phyloP scores from a whole-genome alignment of 1,140 invertebrate species.

The Brachionus angularis region DNA sequence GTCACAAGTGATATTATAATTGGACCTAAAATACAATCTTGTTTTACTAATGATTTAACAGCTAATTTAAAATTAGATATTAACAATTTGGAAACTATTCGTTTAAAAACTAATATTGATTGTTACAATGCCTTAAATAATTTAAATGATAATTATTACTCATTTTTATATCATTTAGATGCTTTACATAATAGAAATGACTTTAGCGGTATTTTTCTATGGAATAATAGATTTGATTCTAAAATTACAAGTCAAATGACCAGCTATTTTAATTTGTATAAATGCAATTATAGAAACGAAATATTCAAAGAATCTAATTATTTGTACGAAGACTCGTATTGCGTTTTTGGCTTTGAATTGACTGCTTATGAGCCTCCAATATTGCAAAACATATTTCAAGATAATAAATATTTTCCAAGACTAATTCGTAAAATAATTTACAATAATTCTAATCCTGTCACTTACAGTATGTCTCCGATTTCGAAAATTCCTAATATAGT shows the following conservation, averaged over 20 bases:
- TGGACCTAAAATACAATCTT: conserved; percentile 33
- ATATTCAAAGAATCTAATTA: background rate
- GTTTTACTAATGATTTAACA: background rate
- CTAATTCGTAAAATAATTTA: background rate
- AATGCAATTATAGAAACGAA: conserved; percentile 23
- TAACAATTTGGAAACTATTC: background rate
- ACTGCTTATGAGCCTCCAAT: conserved; percentile 9
- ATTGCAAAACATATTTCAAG: background rate
- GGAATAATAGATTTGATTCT: background rate
- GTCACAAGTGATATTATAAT: conserved; percentile 23
- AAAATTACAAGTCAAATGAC: background rate
- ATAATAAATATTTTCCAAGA: conserved; percentile 26
- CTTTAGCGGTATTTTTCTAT: conserved; percentile 38
- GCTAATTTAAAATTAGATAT: no score
- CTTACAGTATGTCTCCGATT: background rate
- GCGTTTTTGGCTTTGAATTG: conserved; percentile 36
- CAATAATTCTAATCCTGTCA: background rate
- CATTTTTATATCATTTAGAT: conserved; percentile 22
- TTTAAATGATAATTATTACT: conserved; percentile 5
- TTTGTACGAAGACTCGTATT: background rate
- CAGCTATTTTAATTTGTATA: conserved; percentile 17
- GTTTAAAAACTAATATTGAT: background rate
- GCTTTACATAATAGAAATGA: conserved; percentile 10
- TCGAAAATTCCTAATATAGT: conserved; percentile 5
- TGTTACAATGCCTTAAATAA: conserved; percentile 14